Evolutionary conservation across 2,797 vertebrate species (phyloP).

Genomic region (Geotria australis): DNA sequence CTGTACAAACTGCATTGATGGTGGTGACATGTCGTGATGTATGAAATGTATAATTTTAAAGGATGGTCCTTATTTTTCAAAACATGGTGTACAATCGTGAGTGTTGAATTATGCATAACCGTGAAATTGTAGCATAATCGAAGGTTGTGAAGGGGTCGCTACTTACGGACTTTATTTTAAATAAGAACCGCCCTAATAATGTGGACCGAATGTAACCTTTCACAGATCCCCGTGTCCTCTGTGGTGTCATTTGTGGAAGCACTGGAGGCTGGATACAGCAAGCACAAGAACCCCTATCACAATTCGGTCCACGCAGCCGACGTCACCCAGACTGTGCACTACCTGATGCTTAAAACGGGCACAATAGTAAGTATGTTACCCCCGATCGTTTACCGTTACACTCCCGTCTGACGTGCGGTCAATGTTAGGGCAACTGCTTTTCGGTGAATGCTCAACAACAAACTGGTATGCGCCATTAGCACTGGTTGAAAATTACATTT

Average conservation of each 20-base stretch:
- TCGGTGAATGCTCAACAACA: no score
- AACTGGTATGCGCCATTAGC: no score
- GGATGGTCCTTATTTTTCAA: no score
- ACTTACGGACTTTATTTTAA: background rate
- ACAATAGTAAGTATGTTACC: constrained; percentile 41
- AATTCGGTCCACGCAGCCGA: constrained; percentile 87
- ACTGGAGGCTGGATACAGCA: constrained; percentile 70
- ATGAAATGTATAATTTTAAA: no score
- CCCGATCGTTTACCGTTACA: background rate
- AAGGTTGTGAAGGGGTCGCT: background rate
- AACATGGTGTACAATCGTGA: no score
- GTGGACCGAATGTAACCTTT: background rate
- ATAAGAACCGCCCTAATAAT: background rate
- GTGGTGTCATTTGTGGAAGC: constrained; percentile 49
- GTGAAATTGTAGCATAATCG: background rate
- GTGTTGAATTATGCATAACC: background rate
- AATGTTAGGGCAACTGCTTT: no score
- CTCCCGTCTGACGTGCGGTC: background rate
- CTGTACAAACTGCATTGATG: no score
- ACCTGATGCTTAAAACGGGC: constrained; percentile 82
- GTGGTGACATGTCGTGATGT: no score
- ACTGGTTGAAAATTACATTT: no score
- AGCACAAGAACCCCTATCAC: constrained; percentile 86
- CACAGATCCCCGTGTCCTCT: constrained; percentile 53
- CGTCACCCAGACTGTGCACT: constrained; percentile 85